phyloP scores from a whole-genome alignment of 2,797 vertebrate genomes.

The Odontamblyopus rebecca region DNA sequence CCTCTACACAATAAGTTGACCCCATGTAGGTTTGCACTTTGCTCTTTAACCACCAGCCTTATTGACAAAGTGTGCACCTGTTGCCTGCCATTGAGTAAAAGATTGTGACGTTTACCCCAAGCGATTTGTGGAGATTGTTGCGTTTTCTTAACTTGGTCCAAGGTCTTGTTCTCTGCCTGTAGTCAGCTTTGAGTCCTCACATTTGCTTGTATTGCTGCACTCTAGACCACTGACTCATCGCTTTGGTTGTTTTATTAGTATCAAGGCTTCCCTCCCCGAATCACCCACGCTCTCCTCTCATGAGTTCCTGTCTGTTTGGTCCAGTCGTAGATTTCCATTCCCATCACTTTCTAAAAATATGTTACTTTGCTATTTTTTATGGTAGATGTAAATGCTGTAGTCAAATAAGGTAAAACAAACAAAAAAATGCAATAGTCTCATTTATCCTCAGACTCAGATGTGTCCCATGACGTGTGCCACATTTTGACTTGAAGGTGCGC shows the following conservation, averaged over 20 bases:
- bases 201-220: background rate
- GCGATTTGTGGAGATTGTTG: background rate
- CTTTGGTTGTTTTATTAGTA: background rate
- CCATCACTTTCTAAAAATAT: background rate
- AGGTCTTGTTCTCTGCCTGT: background rate
- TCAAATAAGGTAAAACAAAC: background rate
- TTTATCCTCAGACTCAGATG: too few relatives aligned
- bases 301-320: background rate
- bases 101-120: background rate
- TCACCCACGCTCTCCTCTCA: slow-evolving; percentile 3
- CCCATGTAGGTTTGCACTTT: too few relatives aligned
- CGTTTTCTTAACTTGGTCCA: background rate
- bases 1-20: too few relatives aligned
- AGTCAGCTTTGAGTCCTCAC: background rate
- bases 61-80: background rate
- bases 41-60: too few relatives aligned
- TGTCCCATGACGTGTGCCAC: too few relatives aligned
- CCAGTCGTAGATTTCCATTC: background rate
- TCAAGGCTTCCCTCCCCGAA: background rate
- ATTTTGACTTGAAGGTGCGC: too few relatives aligned
- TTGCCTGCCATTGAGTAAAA: background rate
- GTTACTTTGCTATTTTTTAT: background rate
- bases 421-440: background rate
- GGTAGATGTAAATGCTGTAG: background rate
- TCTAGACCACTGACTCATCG: background rate